Conservation (phyloP, 2,113 vertebrate genomes). For the Gymnorhina tibicen region DNA sequence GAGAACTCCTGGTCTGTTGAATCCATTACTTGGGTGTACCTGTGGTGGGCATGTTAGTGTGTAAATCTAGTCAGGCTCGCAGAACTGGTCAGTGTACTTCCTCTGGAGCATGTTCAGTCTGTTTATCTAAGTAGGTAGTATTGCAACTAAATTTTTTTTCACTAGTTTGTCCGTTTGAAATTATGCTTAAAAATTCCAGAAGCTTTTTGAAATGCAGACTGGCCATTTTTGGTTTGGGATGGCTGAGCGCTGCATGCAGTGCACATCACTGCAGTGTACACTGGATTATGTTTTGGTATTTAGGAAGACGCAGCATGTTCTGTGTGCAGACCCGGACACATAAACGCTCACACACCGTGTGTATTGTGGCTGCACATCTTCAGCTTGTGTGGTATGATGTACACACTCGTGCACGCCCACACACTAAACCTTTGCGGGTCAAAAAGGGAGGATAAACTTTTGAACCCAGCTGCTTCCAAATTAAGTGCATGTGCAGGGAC, state of each 20-base stretch:
- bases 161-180: neutral
- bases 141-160: neutral
- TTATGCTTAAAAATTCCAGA: neutral
- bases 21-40: neutral
- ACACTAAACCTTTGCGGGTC: slow-evolving; percentile 38
- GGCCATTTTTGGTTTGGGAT: neutral
- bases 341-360: neutral
- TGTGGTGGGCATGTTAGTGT: neutral
- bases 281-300: neutral
- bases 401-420: neutral
- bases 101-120: neutral
- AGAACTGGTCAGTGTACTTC: neutral
- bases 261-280: neutral
- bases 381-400: slow-evolving; percentile 37
- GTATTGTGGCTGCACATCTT: neutral
- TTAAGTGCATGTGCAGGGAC: slow-evolving; percentile 51
- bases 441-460: slow-evolving; percentile 62
- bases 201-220: neutral
- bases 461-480: slow-evolving; percentile 56
- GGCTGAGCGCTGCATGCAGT: neutral
- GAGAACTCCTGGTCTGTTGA: neutral
- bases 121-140: neutral
- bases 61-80: neutral
- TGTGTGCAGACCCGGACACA: neutral
- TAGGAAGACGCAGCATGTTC: neutral